phyloP scores from a whole-genome alignment of 2,888 invertebrate species.

The Anoncus sp. region DNA sequence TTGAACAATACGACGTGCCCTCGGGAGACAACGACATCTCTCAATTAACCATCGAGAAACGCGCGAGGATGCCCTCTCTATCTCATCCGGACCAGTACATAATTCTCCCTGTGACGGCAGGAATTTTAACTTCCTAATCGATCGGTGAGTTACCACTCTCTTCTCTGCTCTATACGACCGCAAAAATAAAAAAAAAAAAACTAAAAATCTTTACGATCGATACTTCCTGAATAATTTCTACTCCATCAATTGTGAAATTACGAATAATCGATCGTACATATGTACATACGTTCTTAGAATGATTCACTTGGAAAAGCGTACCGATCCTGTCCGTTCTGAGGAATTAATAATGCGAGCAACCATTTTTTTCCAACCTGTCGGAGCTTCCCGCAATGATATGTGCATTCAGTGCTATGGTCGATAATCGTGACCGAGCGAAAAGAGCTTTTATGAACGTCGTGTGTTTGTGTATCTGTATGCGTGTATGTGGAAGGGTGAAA shows the following conservation, averaged over 20 bases:
- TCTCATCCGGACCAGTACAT: slow-evolving; percentile 7
- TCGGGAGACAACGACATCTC: slow-evolving; percentile 80
- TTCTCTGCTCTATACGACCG: not conserved
- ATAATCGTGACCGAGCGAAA: slow-evolving; percentile 43
- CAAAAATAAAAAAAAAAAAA: not conserved
- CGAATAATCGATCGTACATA: slow-evolving; percentile 8
- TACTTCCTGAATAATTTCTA: slow-evolving; percentile 15
- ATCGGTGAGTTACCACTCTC: not conserved
- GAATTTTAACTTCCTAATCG: slow-evolving; percentile 19
- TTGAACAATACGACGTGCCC: slow-evolving; percentile 80
- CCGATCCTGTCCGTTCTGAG: slow-evolving; percentile 6
- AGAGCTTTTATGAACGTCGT: slow-evolving; percentile 16
- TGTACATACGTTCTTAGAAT: not conserved
- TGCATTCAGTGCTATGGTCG: slow-evolving; percentile 16
- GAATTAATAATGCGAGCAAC: slow-evolving; percentile 13
- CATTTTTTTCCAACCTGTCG: slow-evolving; percentile 48
- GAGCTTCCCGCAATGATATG: slow-evolving; percentile 31
- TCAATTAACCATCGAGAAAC: slow-evolving; percentile 75
- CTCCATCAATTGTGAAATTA: slow-evolving; percentile 23
- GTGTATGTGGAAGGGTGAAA: slow-evolving; percentile 12
- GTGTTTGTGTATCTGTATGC: not conserved
- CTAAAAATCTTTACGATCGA: not conserved
- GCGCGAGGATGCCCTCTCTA: slow-evolving; percentile 34
- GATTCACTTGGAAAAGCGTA: slow-evolving; percentile 24
- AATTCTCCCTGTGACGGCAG: slow-evolving; percentile 24